phyloP scores from a whole-genome alignment of 2,888 invertebrate genomes.

The Ennomos quercinarius region DNA sequence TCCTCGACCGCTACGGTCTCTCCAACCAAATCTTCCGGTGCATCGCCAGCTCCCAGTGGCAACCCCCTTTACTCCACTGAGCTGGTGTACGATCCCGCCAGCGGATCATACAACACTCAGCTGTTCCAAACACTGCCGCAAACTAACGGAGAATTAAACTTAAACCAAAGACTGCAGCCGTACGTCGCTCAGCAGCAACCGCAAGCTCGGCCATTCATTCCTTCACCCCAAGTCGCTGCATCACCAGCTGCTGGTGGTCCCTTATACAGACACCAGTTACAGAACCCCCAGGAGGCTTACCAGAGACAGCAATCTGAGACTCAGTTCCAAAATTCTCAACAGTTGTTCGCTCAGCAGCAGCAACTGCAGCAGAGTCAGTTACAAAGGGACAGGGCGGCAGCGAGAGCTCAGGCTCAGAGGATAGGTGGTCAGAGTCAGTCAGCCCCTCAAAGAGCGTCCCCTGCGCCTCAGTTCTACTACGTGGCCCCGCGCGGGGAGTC shows the following conservation, averaged over 20 bases:
- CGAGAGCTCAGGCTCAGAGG: constrained; percentile 80
- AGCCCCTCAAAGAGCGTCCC: constrained; percentile 52
- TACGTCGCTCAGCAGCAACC: constrained; percentile 87
- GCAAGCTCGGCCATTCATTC: constrained; percentile 82
- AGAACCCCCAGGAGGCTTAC: constrained; percentile 80
- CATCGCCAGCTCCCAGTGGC: constrained; percentile 73
- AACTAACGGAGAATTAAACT: constrained; percentile 88
- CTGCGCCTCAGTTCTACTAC: constrained; percentile 84
- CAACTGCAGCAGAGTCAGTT: constrained; percentile 88
- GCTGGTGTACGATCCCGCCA: constrained; percentile 90
- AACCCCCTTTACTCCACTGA: constrained; percentile 92
- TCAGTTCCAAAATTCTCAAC: constrained; percentile 87
- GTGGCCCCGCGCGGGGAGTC: constrained; percentile 83
- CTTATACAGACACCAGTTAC: constrained; percentile 78
- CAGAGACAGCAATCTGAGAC: constrained; percentile 87
- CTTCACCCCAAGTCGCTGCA: constrained; percentile 83
- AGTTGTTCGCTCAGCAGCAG: constrained; percentile 88
- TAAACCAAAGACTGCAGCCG: constrained; percentile 91
- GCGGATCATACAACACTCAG: constrained; percentile 92
- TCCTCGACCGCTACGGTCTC: constrained; percentile 74
- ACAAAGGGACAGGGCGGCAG: constrained; percentile 85
- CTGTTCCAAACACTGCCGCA: constrained; percentile 91
- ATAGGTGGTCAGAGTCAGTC: constrained; percentile 66
- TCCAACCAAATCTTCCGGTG: constrained; percentile 67
- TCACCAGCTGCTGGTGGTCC: constrained; percentile 68